Evolutionary conservation across 2,797 vertebrate genomes (phyloP).

Genomic region (Liasis olivaceus): DNA sequence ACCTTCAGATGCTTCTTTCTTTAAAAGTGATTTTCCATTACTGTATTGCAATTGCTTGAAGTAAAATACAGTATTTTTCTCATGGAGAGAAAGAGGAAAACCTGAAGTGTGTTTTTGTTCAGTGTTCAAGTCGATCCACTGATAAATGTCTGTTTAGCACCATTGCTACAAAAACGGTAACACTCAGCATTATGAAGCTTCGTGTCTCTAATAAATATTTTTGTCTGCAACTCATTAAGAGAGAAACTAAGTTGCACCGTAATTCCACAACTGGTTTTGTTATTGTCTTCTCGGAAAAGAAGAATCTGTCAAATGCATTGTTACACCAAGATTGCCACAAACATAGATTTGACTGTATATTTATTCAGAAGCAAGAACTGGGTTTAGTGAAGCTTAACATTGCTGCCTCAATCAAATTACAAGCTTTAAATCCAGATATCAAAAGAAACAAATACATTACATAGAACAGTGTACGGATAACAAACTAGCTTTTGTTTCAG

Average conservation of each 20-base stretch:
- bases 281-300: background rate
- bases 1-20: background rate
- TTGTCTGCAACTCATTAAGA: background rate
- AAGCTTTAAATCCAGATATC: background rate
- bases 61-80: background rate
- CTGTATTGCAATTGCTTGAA: conserved; percentile 21
- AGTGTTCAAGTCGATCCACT: conserved; percentile 19
- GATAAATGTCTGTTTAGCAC: conserved; percentile 4
- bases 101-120: background rate
- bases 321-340: background rate
- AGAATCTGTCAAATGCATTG: background rate
- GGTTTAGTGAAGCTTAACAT: background rate
- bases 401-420: background rate
- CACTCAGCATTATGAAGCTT: conserved; percentile 10
- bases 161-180: background rate
- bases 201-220: conserved; percentile 16
- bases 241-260: background rate
- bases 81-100: background rate
- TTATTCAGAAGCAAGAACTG: background rate
- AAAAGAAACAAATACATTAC: background rate
- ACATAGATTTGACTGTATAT: background rate
- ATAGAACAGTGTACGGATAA: background rate
- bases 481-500: background rate
- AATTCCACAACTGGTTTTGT: background rate
- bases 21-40: conserved; percentile 19